Base-by-base conservation (phyloP, 1,140 invertebrate genomes). In the Trichoplusia ni region DNA sequence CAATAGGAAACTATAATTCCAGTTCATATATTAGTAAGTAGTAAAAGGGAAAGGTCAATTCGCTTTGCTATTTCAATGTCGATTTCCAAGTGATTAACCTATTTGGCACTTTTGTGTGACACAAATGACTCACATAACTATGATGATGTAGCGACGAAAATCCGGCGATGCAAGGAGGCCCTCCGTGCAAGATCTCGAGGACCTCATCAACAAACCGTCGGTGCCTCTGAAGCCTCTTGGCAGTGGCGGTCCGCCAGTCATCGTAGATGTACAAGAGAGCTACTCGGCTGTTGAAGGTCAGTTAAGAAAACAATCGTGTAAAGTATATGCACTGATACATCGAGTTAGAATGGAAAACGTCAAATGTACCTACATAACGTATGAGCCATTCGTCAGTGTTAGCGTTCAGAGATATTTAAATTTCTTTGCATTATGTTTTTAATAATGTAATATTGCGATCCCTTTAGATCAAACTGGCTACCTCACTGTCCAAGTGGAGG, bases 231-330 rank as follows among this genome's bases (percentile, higher is more conserved):
- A 94, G 82, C 92, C 95, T 77, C 90, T 94, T 46, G 97, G 97
- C 56, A 91, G 93, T 77, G 93, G 93, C 68, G 96, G 97, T 65
- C 95, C 96, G 65, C 97, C 97, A 19, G 92, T 93, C 49, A 98
- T 98, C 86, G 94, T 98, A 49, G 96, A 98, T 85, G 95, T 97
- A 4, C 94, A 96, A 87, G 96, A 98, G 84, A 98, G 95, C 72
- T 97, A 98, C 89, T 95, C 95, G 14, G 96, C 96, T 40, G 95
- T 97, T 89, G 97, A 98, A 95, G 97, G 97, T 97, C 81, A 63
- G 51, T 16, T 16, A 16, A 31, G 4, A 2, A 13, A 2, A 9
- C 9, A 31, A n/a, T n/a, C 8, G 2, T 6, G 29, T 33, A n/a
- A n/a, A n/a, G 3, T 33, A n/a, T 1, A 33, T n/a, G 9, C 29